Evolutionary conservation across 2,113 vertebrate species (phyloP).

Genomic region (Phyllostomus discolor): DNA sequence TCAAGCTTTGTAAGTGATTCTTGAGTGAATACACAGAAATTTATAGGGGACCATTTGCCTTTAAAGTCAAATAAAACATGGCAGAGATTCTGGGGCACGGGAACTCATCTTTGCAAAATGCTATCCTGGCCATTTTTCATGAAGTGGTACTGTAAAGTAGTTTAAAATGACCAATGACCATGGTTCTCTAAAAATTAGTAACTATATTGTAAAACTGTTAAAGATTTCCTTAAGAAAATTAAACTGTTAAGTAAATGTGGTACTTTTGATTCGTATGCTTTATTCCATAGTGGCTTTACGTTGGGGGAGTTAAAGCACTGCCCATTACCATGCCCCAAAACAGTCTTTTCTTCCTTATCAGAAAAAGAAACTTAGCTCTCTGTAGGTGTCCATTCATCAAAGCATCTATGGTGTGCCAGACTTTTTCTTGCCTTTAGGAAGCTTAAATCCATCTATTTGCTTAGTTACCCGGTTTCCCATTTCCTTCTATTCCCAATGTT

Average conservation of each 20-base stretch:
- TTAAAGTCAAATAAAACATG: neutral
- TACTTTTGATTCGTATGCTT: neutral
- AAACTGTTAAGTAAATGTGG: neutral
- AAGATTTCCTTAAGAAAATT: neutral
- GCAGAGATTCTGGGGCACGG: neutral
- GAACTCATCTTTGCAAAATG: neutral
- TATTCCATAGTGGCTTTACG: constrained; percentile 1
- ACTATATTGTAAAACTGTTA: neutral
- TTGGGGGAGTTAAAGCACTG: neutral
- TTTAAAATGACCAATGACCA: neutral
- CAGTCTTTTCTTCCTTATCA: neutral
- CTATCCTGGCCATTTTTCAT: neutral
- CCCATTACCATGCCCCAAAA: neutral
- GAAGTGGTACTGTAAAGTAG: neutral
- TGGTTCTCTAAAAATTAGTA: neutral
- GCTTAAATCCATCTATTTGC: neutral
- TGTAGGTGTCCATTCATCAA: neutral
- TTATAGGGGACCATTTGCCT: neutral
- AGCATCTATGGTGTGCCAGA: neutral
- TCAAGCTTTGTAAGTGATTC: neutral
- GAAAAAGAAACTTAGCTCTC: neutral
- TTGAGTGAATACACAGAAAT: neutral
- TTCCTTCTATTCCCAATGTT: neutral
- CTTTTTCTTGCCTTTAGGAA: neutral
- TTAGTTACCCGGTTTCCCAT: neutral